These are phyloP conservation scores for Pteronotus mesoamericanus DNA, from an alignment of 2,797 vertebrate species.

Conservation along the genomic window DNA sequence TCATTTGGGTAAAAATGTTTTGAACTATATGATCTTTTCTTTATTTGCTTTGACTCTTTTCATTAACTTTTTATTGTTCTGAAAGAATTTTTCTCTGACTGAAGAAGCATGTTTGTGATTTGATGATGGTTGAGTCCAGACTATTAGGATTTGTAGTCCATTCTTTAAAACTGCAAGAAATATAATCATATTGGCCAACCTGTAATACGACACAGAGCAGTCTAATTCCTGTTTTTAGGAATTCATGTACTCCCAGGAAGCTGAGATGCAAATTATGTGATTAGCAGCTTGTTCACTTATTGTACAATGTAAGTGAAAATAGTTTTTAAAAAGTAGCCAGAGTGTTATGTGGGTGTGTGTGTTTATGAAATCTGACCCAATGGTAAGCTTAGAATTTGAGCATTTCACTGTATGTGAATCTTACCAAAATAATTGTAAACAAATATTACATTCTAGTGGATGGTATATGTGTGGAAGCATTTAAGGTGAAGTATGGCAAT, in stretches of 20 bases:
- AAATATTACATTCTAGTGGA: background rate
- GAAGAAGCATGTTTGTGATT: background rate
- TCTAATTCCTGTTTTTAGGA: background rate
- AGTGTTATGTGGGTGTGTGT: background rate
- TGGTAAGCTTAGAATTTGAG: background rate
- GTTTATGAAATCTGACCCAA: background rate
- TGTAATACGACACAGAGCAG: background rate
- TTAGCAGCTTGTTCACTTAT: background rate
- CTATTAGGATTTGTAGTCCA: background rate
- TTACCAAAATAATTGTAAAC: background rate
- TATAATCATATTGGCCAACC: background rate
- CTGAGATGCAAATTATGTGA: background rate
- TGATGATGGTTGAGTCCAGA: background rate
- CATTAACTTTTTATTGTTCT: background rate
- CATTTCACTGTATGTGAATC: background rate
- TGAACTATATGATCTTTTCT: background rate
- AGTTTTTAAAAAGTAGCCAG: background rate
- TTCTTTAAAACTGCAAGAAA: background rate
- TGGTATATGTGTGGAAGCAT: background rate
- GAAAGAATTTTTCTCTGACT: background rate
- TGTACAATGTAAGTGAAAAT: background rate
- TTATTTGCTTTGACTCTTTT: background rate
- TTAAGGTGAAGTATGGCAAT: background rate
- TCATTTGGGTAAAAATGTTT: background rate
- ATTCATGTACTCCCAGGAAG: background rate